Evolutionary conservation across 1,140 invertebrate genomes (phyloP).

Genomic region (Drosophila ironensis): DNA sequence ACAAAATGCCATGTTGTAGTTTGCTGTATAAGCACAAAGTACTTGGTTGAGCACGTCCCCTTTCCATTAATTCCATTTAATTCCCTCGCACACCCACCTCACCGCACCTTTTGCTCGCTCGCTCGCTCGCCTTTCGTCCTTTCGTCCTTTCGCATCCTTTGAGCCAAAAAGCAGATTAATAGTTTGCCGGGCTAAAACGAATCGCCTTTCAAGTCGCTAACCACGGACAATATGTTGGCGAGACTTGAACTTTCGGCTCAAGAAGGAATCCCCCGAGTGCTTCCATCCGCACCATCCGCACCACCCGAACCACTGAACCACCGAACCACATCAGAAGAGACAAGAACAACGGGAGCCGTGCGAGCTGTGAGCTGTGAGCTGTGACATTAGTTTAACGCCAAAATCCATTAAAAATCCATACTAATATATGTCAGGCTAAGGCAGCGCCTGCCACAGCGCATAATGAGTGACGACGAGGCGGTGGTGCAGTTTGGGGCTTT

Average conservation of each 20-base stretch:
- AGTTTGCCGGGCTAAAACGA: constrained; percentile 77
- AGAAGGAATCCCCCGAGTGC: neutral
- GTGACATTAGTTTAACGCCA: constrained; percentile 76
- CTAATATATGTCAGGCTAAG: constrained; percentile 75
- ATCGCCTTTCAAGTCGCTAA: constrained; percentile 80
- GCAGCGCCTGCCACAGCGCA: constrained; percentile 64
- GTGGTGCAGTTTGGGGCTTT: too few species aligned
- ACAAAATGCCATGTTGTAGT: too few species aligned
- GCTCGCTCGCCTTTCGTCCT: too few species aligned
- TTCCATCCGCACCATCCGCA: neutral
- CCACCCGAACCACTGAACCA: constrained; percentile 7
- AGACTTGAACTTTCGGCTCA: constrained; percentile 21
- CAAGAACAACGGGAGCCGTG: constrained; percentile 8
- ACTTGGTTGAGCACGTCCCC: too few species aligned
- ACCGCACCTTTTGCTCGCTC: constrained; percentile 1
- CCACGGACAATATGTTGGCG: constrained; percentile 75
- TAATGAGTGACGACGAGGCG: constrained; percentile 64
- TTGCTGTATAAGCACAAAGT: too few species aligned
- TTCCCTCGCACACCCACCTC: too few species aligned
- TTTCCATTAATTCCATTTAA: too few species aligned
- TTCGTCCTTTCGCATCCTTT: neutral
- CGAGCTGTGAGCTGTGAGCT: too few species aligned
- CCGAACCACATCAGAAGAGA: constrained; percentile 46
- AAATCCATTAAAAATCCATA: constrained; percentile 81
- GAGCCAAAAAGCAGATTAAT: constrained; percentile 57